phyloP scores from a whole-genome alignment of 2,888 invertebrate genomes.

The Drosophila kuntzei region DNA sequence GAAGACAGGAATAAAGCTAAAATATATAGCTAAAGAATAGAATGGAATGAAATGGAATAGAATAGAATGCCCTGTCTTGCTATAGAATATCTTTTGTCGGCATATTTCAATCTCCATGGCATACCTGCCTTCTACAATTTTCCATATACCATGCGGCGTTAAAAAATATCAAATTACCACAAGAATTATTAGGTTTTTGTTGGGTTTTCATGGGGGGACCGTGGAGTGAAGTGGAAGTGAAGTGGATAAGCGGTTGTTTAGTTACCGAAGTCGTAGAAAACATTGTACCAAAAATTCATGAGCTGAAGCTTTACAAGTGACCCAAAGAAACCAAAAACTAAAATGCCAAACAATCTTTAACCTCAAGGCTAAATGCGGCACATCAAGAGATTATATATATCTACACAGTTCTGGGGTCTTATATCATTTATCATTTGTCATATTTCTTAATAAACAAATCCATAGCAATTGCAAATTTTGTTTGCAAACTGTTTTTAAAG shows the following conservation, averaged over 20 bases:
- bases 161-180: slow-evolving; percentile 65
- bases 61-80: slow-evolving; percentile 4
- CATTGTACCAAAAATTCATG: slow-evolving; percentile 23
- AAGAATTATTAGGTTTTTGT: slow-evolving; percentile 59
- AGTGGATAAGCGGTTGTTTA: slow-evolving; percentile 30
- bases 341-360: slow-evolving; percentile 10
- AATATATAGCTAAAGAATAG: slow-evolving; percentile 20
- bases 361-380: slow-evolving; percentile 2
- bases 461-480: slow-evolving; percentile 2
- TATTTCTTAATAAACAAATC: neutral
- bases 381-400: slow-evolving; percentile 2
- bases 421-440: slow-evolving; percentile 8
- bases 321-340: neutral
- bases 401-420: neutral
- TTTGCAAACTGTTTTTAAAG: neutral
- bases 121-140: neutral
- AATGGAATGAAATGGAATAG: slow-evolving; percentile 24
- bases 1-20: neutral
- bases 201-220: neutral
- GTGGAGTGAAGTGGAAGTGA: neutral
- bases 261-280: slow-evolving; percentile 50
- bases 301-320: slow-evolving; percentile 47
- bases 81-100: slow-evolving; percentile 32
- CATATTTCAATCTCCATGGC: slow-evolving; percentile 40
- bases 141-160: slow-evolving; percentile 11